Evolutionary conservation across 2,888 invertebrate genomes (phyloP).

Genomic region (Panopea generosa): DNA sequence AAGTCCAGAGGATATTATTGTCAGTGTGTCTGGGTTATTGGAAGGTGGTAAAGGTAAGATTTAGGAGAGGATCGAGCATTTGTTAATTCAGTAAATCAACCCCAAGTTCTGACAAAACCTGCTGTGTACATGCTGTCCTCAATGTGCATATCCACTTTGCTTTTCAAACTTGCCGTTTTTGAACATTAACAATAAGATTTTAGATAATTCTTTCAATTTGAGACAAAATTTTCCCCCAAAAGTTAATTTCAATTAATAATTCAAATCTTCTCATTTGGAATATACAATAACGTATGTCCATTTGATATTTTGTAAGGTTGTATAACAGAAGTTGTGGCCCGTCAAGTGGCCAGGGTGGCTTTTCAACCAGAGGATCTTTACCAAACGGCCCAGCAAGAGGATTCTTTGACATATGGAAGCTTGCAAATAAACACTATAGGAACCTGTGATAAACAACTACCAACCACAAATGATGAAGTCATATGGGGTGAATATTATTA

Average conservation of each 20-base stretch:
- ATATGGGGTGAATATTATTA: conserved; percentile 35
- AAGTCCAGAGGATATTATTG: conserved; percentile 64
- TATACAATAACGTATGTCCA: no score
- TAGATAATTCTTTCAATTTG: no score
- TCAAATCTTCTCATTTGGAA: no score
- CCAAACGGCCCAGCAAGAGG: conserved; percentile 42
- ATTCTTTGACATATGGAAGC: conserved; percentile 8
- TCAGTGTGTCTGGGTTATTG: conserved; percentile 83
- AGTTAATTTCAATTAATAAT: no score
- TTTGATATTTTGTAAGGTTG: conserved; percentile 87
- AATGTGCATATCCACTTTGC: no score
- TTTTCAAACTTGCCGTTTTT: no score
- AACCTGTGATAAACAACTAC: background rate
- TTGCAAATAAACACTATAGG: conserved; percentile 1
- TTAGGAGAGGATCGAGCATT: no score
- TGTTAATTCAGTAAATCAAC: no score
- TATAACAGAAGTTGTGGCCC: conserved; percentile 94
- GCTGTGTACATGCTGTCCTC: no score
- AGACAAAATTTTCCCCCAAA: no score
- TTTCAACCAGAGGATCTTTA: conserved; percentile 74
- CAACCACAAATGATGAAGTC: conserved; percentile 6
- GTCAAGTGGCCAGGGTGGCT: conserved; percentile 90
- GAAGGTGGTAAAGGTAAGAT: conserved; percentile 85
- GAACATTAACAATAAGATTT: no score
- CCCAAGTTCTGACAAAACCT: no score